Percentiles rank a stretch among this genome's conserved stretches.
These are phyloP conservation scores for Cavia porcellus DNA, from an alignment of 2,113 vertebrate genomes.

Conservation along the genomic window DNA sequence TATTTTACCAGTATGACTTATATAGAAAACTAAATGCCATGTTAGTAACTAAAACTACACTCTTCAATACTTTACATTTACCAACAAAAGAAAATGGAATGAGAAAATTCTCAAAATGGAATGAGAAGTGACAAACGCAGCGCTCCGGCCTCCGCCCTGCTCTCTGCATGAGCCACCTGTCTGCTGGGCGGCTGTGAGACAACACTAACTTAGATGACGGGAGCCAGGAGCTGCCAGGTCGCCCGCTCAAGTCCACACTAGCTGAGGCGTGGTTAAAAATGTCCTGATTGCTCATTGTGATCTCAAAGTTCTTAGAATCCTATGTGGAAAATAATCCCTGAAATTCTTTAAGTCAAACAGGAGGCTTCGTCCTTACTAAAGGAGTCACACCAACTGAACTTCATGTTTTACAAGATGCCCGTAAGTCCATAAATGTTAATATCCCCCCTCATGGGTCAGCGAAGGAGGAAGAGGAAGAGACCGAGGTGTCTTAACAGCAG, in stretches of 20 bases:
- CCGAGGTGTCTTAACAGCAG: background rate
- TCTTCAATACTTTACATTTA: background rate
- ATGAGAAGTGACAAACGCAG: background rate
- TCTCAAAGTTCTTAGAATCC: background rate
- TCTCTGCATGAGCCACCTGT: conserved; percentile 33
- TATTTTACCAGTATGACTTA: conserved; percentile 17
- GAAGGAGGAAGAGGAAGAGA: background rate
- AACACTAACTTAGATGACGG: conserved; percentile 42
- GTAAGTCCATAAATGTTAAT: background rate
- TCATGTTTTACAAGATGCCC: conserved; percentile 47
- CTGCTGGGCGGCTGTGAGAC: background rate
- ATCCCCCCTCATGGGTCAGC: background rate
- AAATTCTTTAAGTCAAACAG: conserved; percentile 56
- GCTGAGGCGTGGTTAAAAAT: background rate
- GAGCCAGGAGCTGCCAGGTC: background rate
- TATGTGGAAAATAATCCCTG: conserved; percentile 27
- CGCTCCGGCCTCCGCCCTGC: background rate
- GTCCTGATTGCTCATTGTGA: conserved; percentile 14
- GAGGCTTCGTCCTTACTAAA: conserved; percentile 25
- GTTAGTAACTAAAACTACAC: conserved; percentile 44
- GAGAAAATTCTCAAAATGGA: background rate
- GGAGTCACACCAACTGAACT: background rate
- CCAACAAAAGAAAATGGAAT: background rate
- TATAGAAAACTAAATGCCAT: conserved; percentile 11
- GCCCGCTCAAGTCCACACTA: conserved; percentile 8